Evolutionary conservation across 2,113 vertebrate species (phyloP), one percentile per base, ranked within the genome.

Genomic region (Daboia siamensis): DNA sequence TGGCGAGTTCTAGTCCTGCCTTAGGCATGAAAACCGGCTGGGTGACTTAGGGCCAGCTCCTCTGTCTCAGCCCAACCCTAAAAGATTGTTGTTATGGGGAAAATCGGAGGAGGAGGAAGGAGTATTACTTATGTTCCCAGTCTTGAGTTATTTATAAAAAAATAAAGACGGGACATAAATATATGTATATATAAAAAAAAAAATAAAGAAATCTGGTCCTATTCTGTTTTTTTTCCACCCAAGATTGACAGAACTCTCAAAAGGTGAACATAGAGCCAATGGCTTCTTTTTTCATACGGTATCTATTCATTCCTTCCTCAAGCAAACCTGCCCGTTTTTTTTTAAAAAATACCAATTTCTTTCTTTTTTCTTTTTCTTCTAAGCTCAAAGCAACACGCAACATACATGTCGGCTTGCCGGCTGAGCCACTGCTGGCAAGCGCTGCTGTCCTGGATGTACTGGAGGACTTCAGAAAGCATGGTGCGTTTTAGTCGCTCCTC

Each of bases 361-460:
- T 12, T n/a, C n/a, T n/a, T 57, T 64, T 4, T n/a, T 13, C 39
- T 64, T 69, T 21, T 21, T 21, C 33, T 80, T 39, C 33, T 44
- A 80, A 39, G 5, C 33, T 9, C 69, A 39, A 80, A 80, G n/a
- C n/a, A 80, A 80, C 8, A 20, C 0, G 33, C 4, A 96, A 97
- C 97, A 5, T 90, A 99, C 99, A 99, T 98, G 90, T 99, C 98
- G 2, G 99, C 99, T 94, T 99, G 99, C 89, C 99, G 98, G 94
- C 98, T 98, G 93, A 99, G 98, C 99, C 99, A 99, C 98, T 99
- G 99, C 96, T 99, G 99, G 97, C 99, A 99, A 57, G 99, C 98
- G 0, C 98, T 98, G 92, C 98, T 98, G 93, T 99, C 99, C 95
- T 99, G 98, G 97, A 99, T 99, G 96, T 99, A 99, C 97, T 99